These are phyloP conservation scores for Mustelus asterias DNA, from an alignment of 2,113 vertebrate genomes.

Conservation along the genomic window DNA sequence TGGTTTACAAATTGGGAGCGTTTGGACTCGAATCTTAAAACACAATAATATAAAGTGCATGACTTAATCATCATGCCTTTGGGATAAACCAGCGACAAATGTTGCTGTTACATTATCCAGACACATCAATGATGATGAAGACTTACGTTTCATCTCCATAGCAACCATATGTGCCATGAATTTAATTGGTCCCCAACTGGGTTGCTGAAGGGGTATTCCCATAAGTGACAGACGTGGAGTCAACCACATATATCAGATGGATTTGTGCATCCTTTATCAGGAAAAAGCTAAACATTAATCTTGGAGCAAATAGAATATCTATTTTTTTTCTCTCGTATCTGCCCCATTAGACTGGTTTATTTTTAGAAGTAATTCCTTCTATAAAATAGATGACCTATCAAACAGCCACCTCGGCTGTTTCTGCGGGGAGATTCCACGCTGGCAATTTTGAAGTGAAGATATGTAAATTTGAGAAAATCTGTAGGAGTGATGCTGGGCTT, in stretches of 20 bases:
- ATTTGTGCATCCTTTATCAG: too few relatives aligned
- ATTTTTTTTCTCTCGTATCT: not conserved
- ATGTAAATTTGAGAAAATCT: not conserved
- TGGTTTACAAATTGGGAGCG: not conserved
- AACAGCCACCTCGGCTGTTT: not conserved
- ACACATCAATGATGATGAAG: constrained; percentile 2
- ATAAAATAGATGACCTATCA: not conserved
- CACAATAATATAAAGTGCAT: not conserved
- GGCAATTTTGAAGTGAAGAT: not conserved
- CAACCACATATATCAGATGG: not conserved
- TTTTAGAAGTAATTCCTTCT: not conserved
- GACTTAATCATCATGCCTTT: not conserved
- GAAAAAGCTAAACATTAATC: not conserved
- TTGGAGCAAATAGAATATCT: not conserved
- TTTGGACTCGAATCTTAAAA: not conserved
- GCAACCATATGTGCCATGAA: constrained; percentile 22
- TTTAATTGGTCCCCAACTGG: constrained; percentile 27
- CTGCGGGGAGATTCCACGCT: not conserved
- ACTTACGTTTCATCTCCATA: not conserved
- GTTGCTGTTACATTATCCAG: not conserved
- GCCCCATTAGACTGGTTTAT: not conserved
- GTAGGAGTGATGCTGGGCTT: not conserved
- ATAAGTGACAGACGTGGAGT: not conserved
- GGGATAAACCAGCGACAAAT: not conserved
- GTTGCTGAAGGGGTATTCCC: not conserved